phyloP scores from a whole-genome alignment of 2,113 vertebrate species.

The Bos javanicus region DNA sequence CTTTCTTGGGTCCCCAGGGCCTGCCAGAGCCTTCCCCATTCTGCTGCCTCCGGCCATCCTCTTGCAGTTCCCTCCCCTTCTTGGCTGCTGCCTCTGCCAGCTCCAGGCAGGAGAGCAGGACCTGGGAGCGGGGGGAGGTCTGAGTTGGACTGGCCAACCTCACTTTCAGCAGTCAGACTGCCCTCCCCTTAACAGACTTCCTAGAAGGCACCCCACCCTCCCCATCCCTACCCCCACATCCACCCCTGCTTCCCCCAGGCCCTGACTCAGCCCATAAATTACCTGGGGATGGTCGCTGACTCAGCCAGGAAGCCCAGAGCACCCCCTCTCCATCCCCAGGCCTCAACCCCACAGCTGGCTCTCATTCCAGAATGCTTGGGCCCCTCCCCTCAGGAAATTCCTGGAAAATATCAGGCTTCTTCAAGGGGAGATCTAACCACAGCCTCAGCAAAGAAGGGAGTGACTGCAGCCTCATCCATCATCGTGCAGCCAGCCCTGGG shows the following conservation, averaged over 20 bases:
- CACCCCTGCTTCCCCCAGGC: background rate
- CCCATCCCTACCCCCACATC: background rate
- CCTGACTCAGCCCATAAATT: conserved; percentile 67
- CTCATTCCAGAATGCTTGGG: conserved; percentile 61
- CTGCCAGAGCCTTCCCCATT: background rate
- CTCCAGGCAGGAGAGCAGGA: background rate
- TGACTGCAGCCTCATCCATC: conserved; percentile 50
- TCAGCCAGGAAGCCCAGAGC: conserved; percentile 57
- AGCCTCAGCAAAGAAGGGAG: conserved; percentile 34
- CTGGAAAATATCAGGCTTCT: conserved; percentile 69
- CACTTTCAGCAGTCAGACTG: background rate
- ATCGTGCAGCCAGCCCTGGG: background rate
- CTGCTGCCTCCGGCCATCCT: background rate
- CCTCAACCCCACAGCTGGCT: conserved; percentile 67
- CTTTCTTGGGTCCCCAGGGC: background rate
- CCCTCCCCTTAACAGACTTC: background rate
- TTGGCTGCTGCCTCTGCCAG: background rate
- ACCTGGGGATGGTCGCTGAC: conserved; percentile 58
- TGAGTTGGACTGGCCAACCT: background rate
- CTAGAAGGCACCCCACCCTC: background rate
- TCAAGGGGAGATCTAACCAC: conserved; percentile 56
- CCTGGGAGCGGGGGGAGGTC: background rate
- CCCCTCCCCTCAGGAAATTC: conserved; percentile 68
- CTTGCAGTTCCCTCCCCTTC: background rate
- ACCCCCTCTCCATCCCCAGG: conserved; percentile 22